phyloP scores from a whole-genome alignment of 2,888 invertebrate genomes.

The Trachelus tabidus region DNA sequence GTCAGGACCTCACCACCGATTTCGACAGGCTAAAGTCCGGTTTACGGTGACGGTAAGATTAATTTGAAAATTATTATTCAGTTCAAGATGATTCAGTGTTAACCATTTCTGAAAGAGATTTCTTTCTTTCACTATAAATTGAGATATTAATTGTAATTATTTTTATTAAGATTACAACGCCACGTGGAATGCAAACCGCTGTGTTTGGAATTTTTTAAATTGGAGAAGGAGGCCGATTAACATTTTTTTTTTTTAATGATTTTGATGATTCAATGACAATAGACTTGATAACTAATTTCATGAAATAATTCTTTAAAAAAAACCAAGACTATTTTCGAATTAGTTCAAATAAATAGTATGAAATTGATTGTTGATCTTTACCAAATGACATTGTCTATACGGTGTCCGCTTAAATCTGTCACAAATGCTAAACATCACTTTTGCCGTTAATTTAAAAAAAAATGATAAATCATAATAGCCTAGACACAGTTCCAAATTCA shows the following conservation, averaged over 20 bases:
- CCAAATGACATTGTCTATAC: too few relatives aligned
- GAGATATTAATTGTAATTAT: neutral
- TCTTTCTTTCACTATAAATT: neutral
- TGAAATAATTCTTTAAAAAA: neutral
- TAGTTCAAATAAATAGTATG: too few relatives aligned
- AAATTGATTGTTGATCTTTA: too few relatives aligned
- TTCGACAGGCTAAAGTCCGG: slow-evolving; percentile 8
- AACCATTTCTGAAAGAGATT: neutral
- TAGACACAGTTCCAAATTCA: too few relatives aligned
- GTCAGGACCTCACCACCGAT: slow-evolving; percentile 52
- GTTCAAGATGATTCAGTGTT: neutral
- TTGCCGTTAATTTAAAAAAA: too few relatives aligned
- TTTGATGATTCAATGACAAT: neutral
- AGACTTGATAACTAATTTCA: neutral
- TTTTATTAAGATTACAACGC: neutral
- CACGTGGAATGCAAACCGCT: neutral
- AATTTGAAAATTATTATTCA: neutral
- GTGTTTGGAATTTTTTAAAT: neutral
- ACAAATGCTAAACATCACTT: too few relatives aligned
- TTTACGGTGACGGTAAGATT: slow-evolving; percentile 8
- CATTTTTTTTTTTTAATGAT: too few relatives aligned
- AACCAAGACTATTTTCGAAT: neutral
- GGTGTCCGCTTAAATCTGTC: too few relatives aligned
- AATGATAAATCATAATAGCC: too few relatives aligned
- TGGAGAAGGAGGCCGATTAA: neutral